Evolutionary conservation across 35 echinoderm and acorn worm species (phyloP).

Genomic region (Anneissia japonica): DNA sequence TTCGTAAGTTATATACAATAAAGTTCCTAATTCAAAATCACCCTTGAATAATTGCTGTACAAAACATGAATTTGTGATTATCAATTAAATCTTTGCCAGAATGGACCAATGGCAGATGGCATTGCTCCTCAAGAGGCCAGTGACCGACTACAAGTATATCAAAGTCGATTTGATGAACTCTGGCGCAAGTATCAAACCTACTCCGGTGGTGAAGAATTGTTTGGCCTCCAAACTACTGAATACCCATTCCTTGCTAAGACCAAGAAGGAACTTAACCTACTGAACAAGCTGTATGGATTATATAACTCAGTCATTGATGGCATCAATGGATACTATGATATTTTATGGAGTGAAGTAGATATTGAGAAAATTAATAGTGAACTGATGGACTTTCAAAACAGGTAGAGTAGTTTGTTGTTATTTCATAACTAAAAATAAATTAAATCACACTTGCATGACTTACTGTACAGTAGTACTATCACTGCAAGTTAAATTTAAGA

Average conservation of each 20-base stretch:
- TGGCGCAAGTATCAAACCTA: conserved; percentile 89
- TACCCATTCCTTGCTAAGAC: conserved; percentile 67
- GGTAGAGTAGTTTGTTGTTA: conserved; percentile 20
- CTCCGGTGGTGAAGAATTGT: conserved; percentile 90
- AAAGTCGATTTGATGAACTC: conserved; percentile 95
- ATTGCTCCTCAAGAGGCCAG: conserved; percentile 91
- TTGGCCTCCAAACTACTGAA: conserved; percentile 85
- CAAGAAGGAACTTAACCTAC: conserved; percentile 96
- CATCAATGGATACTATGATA: conserved; percentile 97
- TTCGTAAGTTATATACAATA: no score
- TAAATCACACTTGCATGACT: not conserved
- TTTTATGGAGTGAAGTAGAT: conserved; percentile 91
- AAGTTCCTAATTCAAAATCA: no score
- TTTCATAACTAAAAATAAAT: not conserved
- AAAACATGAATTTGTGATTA: no score
- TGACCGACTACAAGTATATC: conserved; percentile 90
- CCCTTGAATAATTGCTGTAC: no score
- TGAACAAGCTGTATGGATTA: conserved; percentile 91
- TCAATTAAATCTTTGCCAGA: conserved; percentile 30
- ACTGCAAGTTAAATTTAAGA: no score
- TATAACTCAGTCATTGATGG: conserved; percentile 94
- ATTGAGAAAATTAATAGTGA: conserved; percentile 98
- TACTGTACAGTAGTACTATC: no score
- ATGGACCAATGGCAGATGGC: conserved; percentile 85
- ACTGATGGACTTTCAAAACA: conserved; percentile 92